phyloP scores from a whole-genome alignment of 2,888 invertebrate species.

The Mayetiola destructor region DNA sequence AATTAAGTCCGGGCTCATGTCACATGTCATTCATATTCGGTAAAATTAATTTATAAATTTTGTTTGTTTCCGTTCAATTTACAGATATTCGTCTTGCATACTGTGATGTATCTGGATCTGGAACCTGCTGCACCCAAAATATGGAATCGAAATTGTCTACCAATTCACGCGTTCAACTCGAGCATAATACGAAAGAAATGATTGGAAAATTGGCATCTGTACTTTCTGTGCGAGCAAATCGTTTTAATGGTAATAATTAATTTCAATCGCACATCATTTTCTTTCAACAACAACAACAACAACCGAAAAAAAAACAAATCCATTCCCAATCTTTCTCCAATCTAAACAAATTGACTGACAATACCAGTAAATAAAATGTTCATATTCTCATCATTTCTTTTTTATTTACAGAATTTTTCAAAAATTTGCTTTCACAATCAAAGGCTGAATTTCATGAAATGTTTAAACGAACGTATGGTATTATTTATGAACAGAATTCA shows the following conservation, averaged over 20 bases:
- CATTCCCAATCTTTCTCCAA: too few species aligned
- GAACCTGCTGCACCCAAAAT: conserved; percentile 43
- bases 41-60: conserved; percentile 3
- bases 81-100: conserved; percentile 32
- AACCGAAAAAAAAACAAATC: not conserved
- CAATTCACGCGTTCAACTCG: conserved; percentile 57
- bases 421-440: conserved; percentile 65
- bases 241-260: conserved; percentile 67
- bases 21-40: not conserved
- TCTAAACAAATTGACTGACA: not conserved
- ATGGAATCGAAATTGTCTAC: conserved; percentile 53
- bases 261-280: not conserved
- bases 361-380: not conserved
- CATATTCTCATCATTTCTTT: not conserved
- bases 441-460: conserved; percentile 82
- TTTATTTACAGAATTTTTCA: conserved; percentile 46
- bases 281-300: not conserved
- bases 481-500: conserved; percentile 86
- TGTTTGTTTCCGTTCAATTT: conserved; percentile 20
- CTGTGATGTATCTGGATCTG: conserved; percentile 36
- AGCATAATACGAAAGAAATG: conserved; percentile 57
- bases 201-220: conserved; percentile 59
- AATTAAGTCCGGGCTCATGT: not conserved
- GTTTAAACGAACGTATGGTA: conserved; percentile 91
- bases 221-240: conserved; percentile 59